phyloP scores from a whole-genome alignment of 1,140 invertebrate genomes.

The Lepidurus arcticus region DNA sequence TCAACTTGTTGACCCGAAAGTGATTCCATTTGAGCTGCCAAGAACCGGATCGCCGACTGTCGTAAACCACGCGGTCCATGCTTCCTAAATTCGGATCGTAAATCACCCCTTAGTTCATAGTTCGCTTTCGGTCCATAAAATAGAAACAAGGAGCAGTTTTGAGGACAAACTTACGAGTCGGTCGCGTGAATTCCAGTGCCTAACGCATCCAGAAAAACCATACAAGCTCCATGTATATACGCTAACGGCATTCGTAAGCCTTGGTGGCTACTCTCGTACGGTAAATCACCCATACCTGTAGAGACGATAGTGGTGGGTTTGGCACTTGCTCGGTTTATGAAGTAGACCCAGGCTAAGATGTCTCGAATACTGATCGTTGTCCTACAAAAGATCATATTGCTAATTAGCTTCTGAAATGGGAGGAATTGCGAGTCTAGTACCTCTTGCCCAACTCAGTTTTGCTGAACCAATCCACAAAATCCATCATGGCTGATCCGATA shows the following conservation, averaged over 20 bases:
- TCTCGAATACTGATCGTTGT: constrained; percentile 78
- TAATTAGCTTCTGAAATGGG: too few relatives aligned
- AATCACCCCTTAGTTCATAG: too few relatives aligned
- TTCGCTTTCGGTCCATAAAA: too few relatives aligned
- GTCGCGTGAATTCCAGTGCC: constrained; percentile 62
- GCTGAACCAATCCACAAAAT: constrained; percentile 74
- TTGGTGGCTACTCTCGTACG: constrained; percentile 38
- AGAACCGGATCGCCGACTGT: constrained; percentile 29
- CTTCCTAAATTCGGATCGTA: background rate
- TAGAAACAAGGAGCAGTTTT: background rate
- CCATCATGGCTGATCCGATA: constrained; percentile 63
- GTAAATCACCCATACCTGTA: background rate
- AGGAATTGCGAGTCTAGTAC: constrained; percentile 40
- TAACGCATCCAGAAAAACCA: constrained; percentile 86
- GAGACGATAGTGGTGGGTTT: background rate
- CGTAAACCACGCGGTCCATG: background rate
- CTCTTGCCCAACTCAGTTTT: constrained; percentile 63
- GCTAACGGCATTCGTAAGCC: constrained; percentile 49
- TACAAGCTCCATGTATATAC: constrained; percentile 79
- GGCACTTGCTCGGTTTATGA: constrained; percentile 65
- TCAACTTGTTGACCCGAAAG: background rate
- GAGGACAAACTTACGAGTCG: constrained; percentile 47
- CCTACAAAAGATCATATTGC: constrained; percentile 17
- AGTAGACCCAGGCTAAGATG: constrained; percentile 84
- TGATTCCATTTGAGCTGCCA: constrained; percentile 31